Base-by-base conservation (phyloP, 1,140 invertebrate species). In the Caenorhabditis brenneri region DNA sequence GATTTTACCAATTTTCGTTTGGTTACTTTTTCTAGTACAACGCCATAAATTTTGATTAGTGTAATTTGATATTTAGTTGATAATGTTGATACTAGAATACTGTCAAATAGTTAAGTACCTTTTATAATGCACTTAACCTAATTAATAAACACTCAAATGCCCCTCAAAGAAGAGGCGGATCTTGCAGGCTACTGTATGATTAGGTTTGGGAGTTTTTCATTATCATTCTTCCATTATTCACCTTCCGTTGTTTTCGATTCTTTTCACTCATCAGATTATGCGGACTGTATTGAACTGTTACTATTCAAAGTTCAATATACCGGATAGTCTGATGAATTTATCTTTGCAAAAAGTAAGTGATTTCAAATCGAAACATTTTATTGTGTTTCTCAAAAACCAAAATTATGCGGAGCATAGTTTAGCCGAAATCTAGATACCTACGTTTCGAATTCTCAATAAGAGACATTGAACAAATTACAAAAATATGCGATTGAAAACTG, bases 61-160 rank as follows among this genome's bases (percentile, higher is more conserved):
- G 65, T 19, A 74, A 74, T 74, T 24, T 12, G 65, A 74, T 74
- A 74, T 46, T n/a, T 31, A 27, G 58, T n/a, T 55, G 36, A 65
- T 42, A 24, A 74, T 74, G 65, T 74, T 74, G 19, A 42, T 74
- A 74, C 24, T 74, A 74, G 65, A 42, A 27, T 24, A 36, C 65
- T 74, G 65, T 74, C 65, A 74, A 39, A 74, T 42, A 42, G 29
- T 42, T 74, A 42, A 31, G 36, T 46, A 27, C 65, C 46, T 24
- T n/a, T n/a, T n/a, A 22, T 46, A 46, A 19, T n/a, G 29, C 65
- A 33, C 65, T 74, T 74, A 74, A 42, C 65, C 65, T 24, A 31
- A 74, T 74, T 74, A 74, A 31, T 46, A 31, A 74, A 42, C 36
- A 74, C 65, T 74, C 33, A 29, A 74, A n/a, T 19, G 36, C 65